Percentiles rank a stretch among this genome's conserved stretches.
Evolutionary conservation across 2,113 vertebrate species (phyloP).

Genomic region (Macroglossus sobrinus): DNA sequence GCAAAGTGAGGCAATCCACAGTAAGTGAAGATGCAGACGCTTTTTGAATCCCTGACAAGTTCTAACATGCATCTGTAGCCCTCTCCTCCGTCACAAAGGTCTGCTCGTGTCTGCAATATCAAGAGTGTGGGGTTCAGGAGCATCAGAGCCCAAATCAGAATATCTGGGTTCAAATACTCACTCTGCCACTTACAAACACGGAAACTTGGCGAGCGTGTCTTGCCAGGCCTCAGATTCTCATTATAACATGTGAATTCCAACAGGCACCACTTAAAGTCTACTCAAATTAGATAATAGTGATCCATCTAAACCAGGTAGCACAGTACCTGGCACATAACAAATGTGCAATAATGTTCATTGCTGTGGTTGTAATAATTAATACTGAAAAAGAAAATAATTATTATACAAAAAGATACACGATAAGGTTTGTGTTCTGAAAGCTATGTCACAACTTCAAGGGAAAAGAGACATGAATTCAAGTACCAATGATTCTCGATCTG

Average conservation of each 20-base stretch:
- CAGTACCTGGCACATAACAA: not conserved
- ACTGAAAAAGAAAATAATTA: not conserved
- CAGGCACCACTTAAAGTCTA: not conserved
- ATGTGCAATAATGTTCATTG: not conserved
- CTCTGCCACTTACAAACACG: not conserved
- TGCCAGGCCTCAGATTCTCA: not conserved
- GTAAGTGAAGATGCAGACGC: not conserved
- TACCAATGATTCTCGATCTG: not conserved
- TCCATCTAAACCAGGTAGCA: not conserved
- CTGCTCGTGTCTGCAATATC: not conserved
- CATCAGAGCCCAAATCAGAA: not conserved
- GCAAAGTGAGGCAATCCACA: not conserved
- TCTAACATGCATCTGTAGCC: not conserved
- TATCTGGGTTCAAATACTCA: not conserved
- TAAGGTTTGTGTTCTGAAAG: not conserved
- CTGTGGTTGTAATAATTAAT: not conserved
- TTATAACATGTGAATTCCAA: not conserved
- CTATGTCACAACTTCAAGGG: not conserved
- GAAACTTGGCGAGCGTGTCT: not conserved
- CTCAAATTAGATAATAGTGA: not conserved
- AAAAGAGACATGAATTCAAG: conserved; percentile 13
- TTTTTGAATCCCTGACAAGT: not conserved
- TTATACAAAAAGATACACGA: not conserved
- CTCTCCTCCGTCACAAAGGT: not conserved
- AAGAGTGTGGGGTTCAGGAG: not conserved